Percentiles rank a stretch among this genome's conserved stretches.
Conservation (phyloP, 2,113 vertebrate species). For the Cervus canadensis region DNA sequence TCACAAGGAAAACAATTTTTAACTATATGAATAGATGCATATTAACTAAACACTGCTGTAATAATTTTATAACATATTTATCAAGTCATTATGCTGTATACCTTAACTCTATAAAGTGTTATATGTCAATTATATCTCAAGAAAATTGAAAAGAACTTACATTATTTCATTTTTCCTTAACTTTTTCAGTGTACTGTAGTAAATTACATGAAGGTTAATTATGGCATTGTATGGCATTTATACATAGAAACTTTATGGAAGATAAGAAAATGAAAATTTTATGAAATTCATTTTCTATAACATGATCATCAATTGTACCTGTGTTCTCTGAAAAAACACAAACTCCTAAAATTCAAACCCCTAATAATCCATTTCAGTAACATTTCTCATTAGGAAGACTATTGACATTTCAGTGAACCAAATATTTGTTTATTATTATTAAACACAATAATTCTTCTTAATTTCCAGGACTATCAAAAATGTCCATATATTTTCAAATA, state of each 20-base stretch:
- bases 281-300: background rate
- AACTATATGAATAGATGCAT: background rate
- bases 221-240: background rate
- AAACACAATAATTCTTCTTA: background rate
- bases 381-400: background rate
- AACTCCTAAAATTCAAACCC: background rate
- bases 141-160: background rate
- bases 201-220: background rate
- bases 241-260: background rate
- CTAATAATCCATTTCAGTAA: background rate
- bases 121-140: background rate
- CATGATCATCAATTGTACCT: background rate
- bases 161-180: background rate
- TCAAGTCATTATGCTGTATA: background rate
- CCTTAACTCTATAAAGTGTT: background rate
- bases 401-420: background rate
- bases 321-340: background rate
- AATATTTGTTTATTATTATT: background rate
- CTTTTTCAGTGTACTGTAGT: background rate
- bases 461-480: background rate
- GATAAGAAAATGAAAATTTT: background rate
- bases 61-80: background rate
- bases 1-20: background rate
- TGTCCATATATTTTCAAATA: background rate
- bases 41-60: background rate